These are phyloP conservation scores for Gasteruption jaculator DNA, from an alignment of 2,888 invertebrate genomes.

Conservation along the genomic window DNA sequence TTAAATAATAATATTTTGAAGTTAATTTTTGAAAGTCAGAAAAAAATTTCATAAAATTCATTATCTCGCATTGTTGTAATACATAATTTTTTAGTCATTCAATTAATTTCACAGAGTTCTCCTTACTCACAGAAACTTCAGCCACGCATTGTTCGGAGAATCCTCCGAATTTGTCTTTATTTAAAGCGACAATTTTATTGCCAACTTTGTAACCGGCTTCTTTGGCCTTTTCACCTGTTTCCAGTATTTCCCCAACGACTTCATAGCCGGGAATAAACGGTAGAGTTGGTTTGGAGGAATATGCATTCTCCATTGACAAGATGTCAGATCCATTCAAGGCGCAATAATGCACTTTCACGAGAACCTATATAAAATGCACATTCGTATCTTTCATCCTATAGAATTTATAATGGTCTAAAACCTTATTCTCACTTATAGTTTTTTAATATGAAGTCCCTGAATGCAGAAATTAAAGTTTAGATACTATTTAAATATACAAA, in stretches of 20 bases:
- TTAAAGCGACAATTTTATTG: constrained; percentile 60
- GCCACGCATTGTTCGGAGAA: constrained; percentile 61
- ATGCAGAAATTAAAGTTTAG: no score
- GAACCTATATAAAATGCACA: no score
- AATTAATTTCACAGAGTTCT: constrained; percentile 2
- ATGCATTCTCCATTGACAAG: constrained; percentile 54
- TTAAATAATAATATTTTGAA: constrained; percentile 11
- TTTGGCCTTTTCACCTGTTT: constrained; percentile 55
- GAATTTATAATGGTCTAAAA: no score
- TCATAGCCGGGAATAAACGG: constrained; percentile 67
- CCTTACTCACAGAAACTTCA: constrained; percentile 38
- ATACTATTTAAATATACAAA: no score
- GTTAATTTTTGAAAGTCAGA: background rate
- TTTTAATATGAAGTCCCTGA: no score
- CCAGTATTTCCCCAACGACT: constrained; percentile 59
- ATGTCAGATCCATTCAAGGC: constrained; percentile 65
- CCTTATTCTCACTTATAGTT: no score
- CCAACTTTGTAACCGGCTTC: constrained; percentile 53
- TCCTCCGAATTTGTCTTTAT: constrained; percentile 56
- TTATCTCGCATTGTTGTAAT: background rate
- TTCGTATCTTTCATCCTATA: no score
- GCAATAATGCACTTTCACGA: constrained; percentile 61
- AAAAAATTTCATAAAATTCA: constrained; percentile 8
- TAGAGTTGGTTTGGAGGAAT: constrained; percentile 49
- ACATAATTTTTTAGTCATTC: background rate